A percentile compares a stretch with the other conserved stretches of the same genome.
phyloP scores from a whole-genome alignment of 2,113 vertebrate species.

The Astur gentilis region DNA sequence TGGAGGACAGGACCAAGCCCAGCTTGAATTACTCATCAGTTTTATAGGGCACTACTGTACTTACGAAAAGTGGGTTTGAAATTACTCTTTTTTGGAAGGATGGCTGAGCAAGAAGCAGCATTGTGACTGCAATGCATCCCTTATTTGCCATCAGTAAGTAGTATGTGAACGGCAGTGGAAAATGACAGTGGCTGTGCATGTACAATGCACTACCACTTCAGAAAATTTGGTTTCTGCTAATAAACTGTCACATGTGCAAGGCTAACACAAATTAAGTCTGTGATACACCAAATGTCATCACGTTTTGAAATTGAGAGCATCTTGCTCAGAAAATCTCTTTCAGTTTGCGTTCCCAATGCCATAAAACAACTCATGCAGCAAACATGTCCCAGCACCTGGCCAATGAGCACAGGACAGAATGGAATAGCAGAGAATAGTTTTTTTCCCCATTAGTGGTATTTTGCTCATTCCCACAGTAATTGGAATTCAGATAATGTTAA shows the following conservation, averaged over 20 bases:
- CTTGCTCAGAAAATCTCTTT: neutral
- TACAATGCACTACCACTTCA: neutral
- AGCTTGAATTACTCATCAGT: neutral
- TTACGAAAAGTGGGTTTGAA: neutral
- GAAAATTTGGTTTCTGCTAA: neutral
- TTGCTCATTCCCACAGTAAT: conserved; percentile 32
- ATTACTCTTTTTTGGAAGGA: neutral
- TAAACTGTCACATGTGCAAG: neutral
- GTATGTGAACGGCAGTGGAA: neutral
- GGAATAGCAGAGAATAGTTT: neutral
- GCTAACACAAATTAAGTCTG: conserved; percentile 26
- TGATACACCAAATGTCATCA: conserved; percentile 13
- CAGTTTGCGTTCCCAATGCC: neutral
- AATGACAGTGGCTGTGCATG: neutral
- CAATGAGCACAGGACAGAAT: neutral
- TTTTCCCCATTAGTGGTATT: conserved; percentile 15
- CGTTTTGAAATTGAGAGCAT: neutral
- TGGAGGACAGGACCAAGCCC: neutral
- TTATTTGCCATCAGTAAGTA: neutral
- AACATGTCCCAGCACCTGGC: neutral
- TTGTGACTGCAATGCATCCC: neutral
- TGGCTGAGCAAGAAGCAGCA: conserved; percentile 1
- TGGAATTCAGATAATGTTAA: conserved; percentile 43
- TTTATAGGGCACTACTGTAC: neutral
- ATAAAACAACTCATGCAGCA: neutral